These are phyloP conservation scores for Megaceryle maxima DNA, from an alignment of 2,113 vertebrate genomes.

Conservation along the genomic window DNA sequence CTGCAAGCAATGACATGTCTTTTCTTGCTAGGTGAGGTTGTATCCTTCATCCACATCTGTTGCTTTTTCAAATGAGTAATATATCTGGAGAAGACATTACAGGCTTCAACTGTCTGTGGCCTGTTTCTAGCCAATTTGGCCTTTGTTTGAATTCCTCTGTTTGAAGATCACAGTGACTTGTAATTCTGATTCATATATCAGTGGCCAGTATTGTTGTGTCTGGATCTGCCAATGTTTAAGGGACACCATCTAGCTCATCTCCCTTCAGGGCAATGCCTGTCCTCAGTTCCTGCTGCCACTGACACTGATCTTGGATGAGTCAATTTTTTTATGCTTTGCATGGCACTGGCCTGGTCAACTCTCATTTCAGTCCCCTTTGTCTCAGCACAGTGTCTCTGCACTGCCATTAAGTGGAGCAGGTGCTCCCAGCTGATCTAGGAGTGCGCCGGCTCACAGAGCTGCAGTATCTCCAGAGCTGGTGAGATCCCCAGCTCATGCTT, in stretches of 20 bases:
- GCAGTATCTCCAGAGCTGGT: background rate
- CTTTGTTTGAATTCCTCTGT: background rate
- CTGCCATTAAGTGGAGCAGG: accelerated
- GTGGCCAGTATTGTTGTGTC: accelerated
- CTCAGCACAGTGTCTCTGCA: accelerated
- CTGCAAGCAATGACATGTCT: accelerated
- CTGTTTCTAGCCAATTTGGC: background rate
- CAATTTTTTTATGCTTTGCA: background rate
- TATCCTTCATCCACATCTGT: background rate
- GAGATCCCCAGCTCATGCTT: background rate
- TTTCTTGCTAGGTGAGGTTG: accelerated
- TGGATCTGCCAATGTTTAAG: background rate
- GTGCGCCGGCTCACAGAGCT: accelerated
- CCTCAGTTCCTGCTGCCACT: background rate
- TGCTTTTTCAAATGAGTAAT: background rate
- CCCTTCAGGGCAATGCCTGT: background rate
- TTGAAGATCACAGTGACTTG: background rate
- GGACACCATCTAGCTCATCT: background rate
- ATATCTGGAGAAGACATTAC: background rate
- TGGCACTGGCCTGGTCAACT: background rate
- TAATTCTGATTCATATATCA: background rate
- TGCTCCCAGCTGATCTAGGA: background rate
- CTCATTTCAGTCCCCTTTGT: background rate
- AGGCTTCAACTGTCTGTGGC: background rate
- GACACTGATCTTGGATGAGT: background rate